Conservation (phyloP, 2,888 invertebrate species). For the Biston stratarius region DNA sequence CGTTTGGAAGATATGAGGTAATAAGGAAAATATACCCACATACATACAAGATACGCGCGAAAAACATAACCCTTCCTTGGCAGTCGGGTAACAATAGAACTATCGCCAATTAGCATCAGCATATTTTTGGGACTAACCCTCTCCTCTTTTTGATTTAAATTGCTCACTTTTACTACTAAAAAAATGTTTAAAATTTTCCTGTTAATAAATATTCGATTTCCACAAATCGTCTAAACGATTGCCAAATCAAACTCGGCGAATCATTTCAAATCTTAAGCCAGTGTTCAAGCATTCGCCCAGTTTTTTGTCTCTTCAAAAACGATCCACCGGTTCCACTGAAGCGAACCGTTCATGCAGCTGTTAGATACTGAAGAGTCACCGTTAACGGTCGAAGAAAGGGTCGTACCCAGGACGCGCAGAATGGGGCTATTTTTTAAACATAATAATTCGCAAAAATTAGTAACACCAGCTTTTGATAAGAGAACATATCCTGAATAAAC, state of each 20-base stretch:
- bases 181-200: too few species aligned
- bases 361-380: slow-evolving; percentile 49
- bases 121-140: too few species aligned
- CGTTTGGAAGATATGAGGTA: too few species aligned
- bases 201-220: not conserved
- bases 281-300: slow-evolving; percentile 43
- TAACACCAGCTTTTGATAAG: too few species aligned
- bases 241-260: slow-evolving; percentile 14
- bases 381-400: slow-evolving; percentile 12
- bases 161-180: not conserved
- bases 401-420: not conserved
- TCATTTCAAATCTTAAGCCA: slow-evolving; percentile 6
- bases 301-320: slow-evolving; percentile 39
- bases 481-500: too few species aligned
- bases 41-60: too few species aligned
- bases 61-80: too few species aligned
- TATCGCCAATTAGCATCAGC: too few species aligned
- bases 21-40: too few species aligned
- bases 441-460: not conserved
- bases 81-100: too few species aligned
- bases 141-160: not conserved
- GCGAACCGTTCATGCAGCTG: slow-evolving; percentile 62
- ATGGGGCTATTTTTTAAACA: not conserved
- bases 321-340: slow-evolving; percentile 53
- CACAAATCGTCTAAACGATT: not conserved